These are phyloP conservation scores for Borostomias antarcticus DNA, from an alignment of 2,797 vertebrate genomes.

Conservation along the genomic window DNA sequence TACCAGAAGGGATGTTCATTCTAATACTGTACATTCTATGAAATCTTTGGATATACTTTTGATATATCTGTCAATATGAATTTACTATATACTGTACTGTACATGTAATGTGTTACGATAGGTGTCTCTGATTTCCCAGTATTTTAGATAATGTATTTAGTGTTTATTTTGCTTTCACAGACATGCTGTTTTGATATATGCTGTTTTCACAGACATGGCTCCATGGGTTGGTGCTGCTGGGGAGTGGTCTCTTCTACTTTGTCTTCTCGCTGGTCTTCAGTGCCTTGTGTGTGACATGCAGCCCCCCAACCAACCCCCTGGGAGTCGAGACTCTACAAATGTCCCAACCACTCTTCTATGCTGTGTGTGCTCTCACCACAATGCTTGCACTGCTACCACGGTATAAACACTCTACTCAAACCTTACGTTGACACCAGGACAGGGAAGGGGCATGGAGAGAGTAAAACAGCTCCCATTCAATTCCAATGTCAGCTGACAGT, in stretches of 20 bases:
- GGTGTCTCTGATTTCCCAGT: not conserved
- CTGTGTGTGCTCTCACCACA: constrained; percentile 81
- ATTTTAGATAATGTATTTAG: not conserved
- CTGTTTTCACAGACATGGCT: constrained; percentile 84
- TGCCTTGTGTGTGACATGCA: constrained; percentile 80
- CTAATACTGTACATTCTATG: too few species aligned
- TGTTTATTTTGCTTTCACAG: not conserved
- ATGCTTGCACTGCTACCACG: constrained; percentile 88
- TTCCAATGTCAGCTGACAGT: too few species aligned
- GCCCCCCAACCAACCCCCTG: constrained; percentile 81
- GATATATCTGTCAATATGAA: not conserved
- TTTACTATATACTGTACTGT: not conserved
- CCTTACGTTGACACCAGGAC: constrained; percentile 1
- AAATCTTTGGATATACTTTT: too few species aligned
- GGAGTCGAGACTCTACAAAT: constrained; percentile 83
- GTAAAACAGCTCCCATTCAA: too few species aligned
- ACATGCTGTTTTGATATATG: not conserved
- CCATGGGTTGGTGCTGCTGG: constrained; percentile 72
- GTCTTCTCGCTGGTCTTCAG: constrained; percentile 80
- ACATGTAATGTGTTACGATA: not conserved
- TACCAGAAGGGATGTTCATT: too few species aligned
- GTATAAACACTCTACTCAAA: too few species aligned
- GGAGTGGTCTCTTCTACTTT: constrained; percentile 83
- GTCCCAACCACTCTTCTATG: constrained; percentile 83
- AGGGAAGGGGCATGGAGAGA: too few species aligned